phyloP scores from a whole-genome alignment of 2,113 vertebrate species.

The Coryphaenoides rupestris region DNA sequence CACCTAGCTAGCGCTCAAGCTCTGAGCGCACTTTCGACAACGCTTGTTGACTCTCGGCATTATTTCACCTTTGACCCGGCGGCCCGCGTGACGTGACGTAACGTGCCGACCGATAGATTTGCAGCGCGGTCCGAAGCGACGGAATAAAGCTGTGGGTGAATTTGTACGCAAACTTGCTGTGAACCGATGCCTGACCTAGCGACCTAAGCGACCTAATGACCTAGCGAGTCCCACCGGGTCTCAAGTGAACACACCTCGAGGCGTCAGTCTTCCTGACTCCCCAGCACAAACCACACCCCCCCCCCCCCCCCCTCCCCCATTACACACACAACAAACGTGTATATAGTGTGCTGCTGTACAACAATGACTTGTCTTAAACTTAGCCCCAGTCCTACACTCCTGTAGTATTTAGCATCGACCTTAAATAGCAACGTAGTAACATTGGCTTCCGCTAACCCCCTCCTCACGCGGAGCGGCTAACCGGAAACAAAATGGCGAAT shows the following conservation, averaged over 20 bases:
- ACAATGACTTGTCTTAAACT: conserved; percentile 68
- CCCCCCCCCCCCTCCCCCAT: conserved; percentile 20
- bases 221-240: no score
- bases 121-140: no score
- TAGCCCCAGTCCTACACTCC: neutral
- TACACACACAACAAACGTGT: conserved; percentile 64
- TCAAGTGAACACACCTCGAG: no score
- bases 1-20: conserved; percentile 45
- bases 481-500: conserved; percentile 79
- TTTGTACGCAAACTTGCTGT: no score
- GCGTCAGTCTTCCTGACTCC: conserved; percentile 6
- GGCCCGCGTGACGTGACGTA: no score
- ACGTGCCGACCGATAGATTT: no score
- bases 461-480: conserved; percentile 70
- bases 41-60: no score
- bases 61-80: no score
- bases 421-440: conserved; percentile 86
- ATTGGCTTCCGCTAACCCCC: conserved; percentile 80
- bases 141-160: no score
- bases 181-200: no score
- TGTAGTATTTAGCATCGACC: conserved; percentile 63
- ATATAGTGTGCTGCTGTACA: conserved; percentile 79
- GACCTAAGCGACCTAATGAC: no score
- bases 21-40: no score
- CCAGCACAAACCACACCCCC: neutral